These are phyloP conservation scores for Axinella damicornis DNA, from an alignment of 37 sponge, comb jelly and placozoan genomes.

Conservation along the genomic window DNA sequence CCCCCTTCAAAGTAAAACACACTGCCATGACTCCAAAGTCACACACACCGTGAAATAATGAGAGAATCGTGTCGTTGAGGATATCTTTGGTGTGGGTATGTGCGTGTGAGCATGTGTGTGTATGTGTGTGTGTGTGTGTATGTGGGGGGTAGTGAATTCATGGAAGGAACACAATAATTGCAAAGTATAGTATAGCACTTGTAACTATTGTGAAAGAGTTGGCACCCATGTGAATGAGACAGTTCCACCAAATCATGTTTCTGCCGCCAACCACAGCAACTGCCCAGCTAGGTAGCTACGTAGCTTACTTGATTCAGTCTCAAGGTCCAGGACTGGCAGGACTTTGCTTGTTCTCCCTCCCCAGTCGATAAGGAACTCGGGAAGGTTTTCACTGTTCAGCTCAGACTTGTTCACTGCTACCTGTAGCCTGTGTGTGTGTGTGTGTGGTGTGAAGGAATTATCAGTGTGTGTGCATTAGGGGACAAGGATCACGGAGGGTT, in stretches of 20 bases:
- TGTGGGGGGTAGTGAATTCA: neutral
- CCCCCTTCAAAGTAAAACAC: slow-evolving; percentile 46
- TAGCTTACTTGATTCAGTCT: neutral
- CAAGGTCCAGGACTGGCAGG: slow-evolving; percentile 14
- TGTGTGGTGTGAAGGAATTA: no score
- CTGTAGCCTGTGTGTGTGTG: slow-evolving; percentile 32
- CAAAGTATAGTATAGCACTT: no score
- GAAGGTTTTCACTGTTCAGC: neutral
- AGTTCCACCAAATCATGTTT: no score
- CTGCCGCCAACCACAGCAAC: no score
- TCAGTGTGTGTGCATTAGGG: no score
- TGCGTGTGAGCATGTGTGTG: no score
- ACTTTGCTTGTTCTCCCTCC: slow-evolving; percentile 12
- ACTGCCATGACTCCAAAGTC: slow-evolving; percentile 19
- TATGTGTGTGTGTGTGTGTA: neutral
- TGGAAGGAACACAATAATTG: no score
- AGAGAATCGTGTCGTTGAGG: slow-evolving; percentile 9
- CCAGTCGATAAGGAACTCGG: slow-evolving; percentile 5
- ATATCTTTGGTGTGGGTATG: no score
- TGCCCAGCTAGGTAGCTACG: no score
- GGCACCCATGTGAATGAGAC: no score
- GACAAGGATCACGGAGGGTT: no score
- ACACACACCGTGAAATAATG: slow-evolving; percentile 47
- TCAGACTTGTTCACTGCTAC: neutral
- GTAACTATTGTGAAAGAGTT: no score